Base-by-base conservation (phyloP, 2,797 vertebrate genomes). In the Malacoraja senta region DNA sequence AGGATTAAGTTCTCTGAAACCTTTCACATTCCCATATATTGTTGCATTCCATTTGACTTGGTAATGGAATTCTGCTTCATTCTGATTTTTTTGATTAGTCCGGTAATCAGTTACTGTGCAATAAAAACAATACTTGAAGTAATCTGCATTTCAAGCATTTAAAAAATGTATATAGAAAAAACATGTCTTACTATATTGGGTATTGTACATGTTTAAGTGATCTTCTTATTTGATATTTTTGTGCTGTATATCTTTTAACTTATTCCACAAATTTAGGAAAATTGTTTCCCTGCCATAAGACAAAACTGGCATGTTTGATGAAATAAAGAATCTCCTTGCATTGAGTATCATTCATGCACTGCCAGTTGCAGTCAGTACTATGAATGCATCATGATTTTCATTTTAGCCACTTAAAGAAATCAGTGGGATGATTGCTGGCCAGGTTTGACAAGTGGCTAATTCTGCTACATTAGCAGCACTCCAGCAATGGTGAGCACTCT, bases 21-120 rank as follows among this genome's bases (percentile, higher is more conserved):
- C n/a, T 72, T 91, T 76, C 38, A 76, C 24, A 92, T 92, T 92
- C 71, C 71, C 72, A 74, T 76, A 72, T 72, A 74, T 58, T 44
- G 38, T 92, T 26, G 32, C 90, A 92, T 92, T 76, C 90, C 90
- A 92, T 92, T 92, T 29, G 72, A 76, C 35, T 76, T 58, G 74
- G 90, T 92, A 92, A 92, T 92, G 90, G 71, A 53, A 92, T 92
- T 53, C 12, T 92, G 71, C 24, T 92, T 92, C 38, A 76, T 53
- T 92, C 44, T 26, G 72, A 53, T 92, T 76, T 24, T 65, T 71
- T 38, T 35, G 63, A 91, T 72, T 91, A 72, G 24, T 72, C 15
- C 65, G 72, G 71, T 91, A 91, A 71, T 91, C 68, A 29, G 19
- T 92, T 76, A 92, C 38, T 92, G 90, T 72, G 58, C 35, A 92